Base-by-base conservation (phyloP, 2,113 vertebrate genomes). In the Conger conger region DNA sequence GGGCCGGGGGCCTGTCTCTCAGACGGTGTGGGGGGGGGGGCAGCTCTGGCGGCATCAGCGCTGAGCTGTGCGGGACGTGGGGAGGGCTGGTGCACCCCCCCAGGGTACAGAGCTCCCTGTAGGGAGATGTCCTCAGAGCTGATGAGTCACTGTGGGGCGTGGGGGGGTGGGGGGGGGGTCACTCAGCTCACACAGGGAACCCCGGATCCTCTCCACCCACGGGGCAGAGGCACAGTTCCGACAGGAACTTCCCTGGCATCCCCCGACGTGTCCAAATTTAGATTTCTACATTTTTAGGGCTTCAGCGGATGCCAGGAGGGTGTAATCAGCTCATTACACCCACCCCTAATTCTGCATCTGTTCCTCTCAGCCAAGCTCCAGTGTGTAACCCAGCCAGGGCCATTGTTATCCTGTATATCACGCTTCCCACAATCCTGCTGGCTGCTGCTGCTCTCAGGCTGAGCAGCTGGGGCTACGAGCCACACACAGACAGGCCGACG, bases 351-450 rank as follows among this genome's bases (percentile, higher is more conserved):
- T 92, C 89, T 91, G 85, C 40, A n/a, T 81, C 60, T 88, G 11
- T 40, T 93, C 91, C 92, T 93, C 91, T 89, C 82, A 86, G 86
- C 88, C 83, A 83, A 94, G 91, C 89, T 93, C 92, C 92, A 80
- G 89, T 90, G 86, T 88, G 89, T 84, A 84, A 91, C 87, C 88
- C 89, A 85, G 86, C 90, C 84, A 82, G 81, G 82, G 38, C n/a
- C 18, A 63, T 84, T 57, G 45, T 86, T 85, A 90, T 92, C 85
- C 33, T 91, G 89, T 85, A 89, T 86, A 88, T 82, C 90, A 88
- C 81, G 77, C 68, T 88, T 63, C 57, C 57, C 57, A 63, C 3
- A 63, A 8, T 8, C 57, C 18, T 4, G 23, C 18, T 27, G 57
- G 57, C 57, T 27, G 57, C 45, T 50, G 45, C 3, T 13, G 45